These are phyloP conservation scores for Vidua chalybeata DNA, from an alignment of 2,113 vertebrate species.

Conservation along the genomic window DNA sequence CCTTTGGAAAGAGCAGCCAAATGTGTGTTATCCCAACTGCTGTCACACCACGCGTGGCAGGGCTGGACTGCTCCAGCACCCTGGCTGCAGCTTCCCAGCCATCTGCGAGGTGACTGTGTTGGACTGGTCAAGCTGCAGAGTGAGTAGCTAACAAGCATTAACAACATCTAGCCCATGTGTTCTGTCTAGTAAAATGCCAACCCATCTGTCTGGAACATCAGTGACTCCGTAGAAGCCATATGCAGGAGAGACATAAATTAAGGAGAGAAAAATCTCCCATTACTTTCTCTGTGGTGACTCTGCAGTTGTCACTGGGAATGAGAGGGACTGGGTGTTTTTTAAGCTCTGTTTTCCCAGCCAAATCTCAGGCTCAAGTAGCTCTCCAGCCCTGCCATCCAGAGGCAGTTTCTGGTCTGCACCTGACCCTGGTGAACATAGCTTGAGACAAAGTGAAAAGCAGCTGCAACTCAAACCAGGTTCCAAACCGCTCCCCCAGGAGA, in stretches of 20 bases:
- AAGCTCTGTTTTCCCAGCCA: not conserved
- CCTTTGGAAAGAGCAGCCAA: conserved; percentile 9
- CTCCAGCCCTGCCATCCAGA: not conserved
- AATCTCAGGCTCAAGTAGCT: not conserved
- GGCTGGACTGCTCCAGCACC: not conserved
- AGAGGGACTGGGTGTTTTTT: not conserved
- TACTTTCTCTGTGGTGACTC: conserved; percentile 19
- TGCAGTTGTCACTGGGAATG: not conserved
- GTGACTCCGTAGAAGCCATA: conserved; percentile 38
- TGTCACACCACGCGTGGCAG: not conserved
- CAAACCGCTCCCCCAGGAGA: not conserved
- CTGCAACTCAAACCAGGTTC: not conserved
- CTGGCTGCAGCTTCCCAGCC: conserved; percentile 10
- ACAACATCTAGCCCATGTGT: conserved; percentile 62
- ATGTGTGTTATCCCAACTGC: not conserved
- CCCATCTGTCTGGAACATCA: conserved; percentile 64
- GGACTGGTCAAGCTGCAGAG: conserved; percentile 51
- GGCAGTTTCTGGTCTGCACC: not conserved
- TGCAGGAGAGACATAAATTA: conserved; percentile 58
- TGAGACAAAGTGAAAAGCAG: not conserved
- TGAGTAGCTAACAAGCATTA: conserved; percentile 50
- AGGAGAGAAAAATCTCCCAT: conserved; percentile 38
- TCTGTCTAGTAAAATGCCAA: conserved; percentile 56
- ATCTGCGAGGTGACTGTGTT: conserved; percentile 17
- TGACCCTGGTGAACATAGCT: rapidly evolving